These are phyloP conservation scores for Patiria pectinifera DNA, from an alignment of 53 echinoderm and acorn worm species.

Conservation along the genomic window DNA sequence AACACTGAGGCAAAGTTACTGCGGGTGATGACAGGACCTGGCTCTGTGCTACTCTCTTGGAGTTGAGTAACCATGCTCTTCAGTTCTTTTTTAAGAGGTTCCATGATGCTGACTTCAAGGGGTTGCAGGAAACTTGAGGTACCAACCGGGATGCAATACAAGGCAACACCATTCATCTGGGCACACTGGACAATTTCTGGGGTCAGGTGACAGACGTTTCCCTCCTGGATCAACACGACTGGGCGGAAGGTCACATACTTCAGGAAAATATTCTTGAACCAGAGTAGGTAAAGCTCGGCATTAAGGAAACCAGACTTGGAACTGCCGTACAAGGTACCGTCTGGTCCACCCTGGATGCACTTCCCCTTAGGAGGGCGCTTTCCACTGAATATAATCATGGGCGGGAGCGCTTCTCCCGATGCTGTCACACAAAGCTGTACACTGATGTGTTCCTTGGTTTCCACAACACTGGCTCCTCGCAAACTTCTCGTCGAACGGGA, in stretches of 20 bases:
- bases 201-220: constrained; percentile 53
- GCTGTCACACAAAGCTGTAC: constrained; percentile 53
- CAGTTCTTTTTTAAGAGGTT: constrained; percentile 31
- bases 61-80: constrained; percentile 11
- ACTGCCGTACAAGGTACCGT: constrained; percentile 29
- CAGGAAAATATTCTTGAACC: constrained; percentile 62
- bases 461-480: constrained; percentile 7
- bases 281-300: constrained; percentile 45
- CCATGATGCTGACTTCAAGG: constrained; percentile 54
- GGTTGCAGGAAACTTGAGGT: constrained; percentile 39
- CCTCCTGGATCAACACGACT: constrained; percentile 48
- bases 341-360: constrained; percentile 33
- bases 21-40: constrained; percentile 41
- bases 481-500: background rate
- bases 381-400: constrained; percentile 48
- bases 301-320: constrained; percentile 51
- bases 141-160: constrained; percentile 50
- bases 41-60: background rate
- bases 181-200: constrained; percentile 52
- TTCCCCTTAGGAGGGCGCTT: constrained; percentile 38
- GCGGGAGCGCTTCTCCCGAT: constrained; percentile 46
- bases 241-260: constrained; percentile 44
- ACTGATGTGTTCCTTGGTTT: constrained; percentile 58
- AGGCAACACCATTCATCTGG: constrained; percentile 34
- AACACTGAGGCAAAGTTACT: constrained; percentile 44